A percentile compares a stretch with the other conserved stretches of the same genome.
These are phyloP conservation scores for Cylloceria caligata DNA, from an alignment of 2,888 invertebrate genomes.

Conservation along the genomic window DNA sequence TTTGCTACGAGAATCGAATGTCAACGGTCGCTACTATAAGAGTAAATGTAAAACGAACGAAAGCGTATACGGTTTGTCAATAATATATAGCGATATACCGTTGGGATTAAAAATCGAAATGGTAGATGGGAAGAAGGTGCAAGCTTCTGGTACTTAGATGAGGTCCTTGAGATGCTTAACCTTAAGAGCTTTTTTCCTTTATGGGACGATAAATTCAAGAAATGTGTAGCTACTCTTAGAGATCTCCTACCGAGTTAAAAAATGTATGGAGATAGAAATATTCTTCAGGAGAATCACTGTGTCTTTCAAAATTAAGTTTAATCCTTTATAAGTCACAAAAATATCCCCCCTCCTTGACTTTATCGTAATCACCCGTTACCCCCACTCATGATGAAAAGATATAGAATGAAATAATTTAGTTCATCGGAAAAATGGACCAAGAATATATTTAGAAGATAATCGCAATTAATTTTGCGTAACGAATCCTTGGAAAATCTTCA, in stretches of 20 bases:
- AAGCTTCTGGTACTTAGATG: background rate
- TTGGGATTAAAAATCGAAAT: background rate
- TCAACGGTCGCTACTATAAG: background rate
- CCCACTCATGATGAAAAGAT: no score
- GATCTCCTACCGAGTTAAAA: background rate
- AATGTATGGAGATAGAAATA: background rate
- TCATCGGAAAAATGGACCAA: background rate
- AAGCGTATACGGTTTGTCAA: background rate
- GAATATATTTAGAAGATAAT: background rate
- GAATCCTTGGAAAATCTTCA: conserved; percentile 35
- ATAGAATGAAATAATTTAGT: no score
- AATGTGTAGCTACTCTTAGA: background rate
- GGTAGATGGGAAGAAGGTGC: conserved; percentile 14
- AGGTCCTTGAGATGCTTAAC: background rate
- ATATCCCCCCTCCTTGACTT: no score
- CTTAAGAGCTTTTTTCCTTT: conserved; percentile 1
- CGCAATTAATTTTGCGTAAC: background rate
- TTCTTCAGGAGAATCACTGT: background rate
- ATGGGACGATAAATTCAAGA: conserved; percentile 70
- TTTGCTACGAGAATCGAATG: conserved; percentile 1
- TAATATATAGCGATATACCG: background rate
- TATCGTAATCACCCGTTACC: no score
- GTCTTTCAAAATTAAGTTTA: background rate
- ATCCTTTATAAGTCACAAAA: no score
- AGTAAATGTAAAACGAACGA: background rate